Conservation (phyloP, 2,113 vertebrate species). For the Crotalus tigris region DNA sequence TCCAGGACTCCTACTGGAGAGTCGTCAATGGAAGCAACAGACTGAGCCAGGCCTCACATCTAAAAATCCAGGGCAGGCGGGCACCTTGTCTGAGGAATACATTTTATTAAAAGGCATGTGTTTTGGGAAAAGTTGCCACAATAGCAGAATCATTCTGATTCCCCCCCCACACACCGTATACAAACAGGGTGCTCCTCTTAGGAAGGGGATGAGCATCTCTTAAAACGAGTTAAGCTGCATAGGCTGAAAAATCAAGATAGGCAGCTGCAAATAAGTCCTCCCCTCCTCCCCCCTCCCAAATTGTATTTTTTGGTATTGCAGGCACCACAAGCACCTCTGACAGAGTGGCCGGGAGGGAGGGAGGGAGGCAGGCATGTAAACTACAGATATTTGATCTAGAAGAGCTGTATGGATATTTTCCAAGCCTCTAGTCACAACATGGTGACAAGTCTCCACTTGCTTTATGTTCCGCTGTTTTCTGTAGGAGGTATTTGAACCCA, state of each 20-base stretch:
- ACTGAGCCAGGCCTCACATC: background rate
- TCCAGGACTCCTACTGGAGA: background rate
- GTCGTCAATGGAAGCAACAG: background rate
- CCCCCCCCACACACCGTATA: fast-evolving
- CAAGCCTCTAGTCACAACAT: background rate
- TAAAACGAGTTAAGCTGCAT: background rate
- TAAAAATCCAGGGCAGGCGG: background rate
- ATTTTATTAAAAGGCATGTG: background rate
- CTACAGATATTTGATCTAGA: background rate
- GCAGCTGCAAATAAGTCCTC: background rate
- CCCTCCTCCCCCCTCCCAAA: background rate
- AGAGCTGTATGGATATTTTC: background rate
- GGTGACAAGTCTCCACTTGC: background rate
- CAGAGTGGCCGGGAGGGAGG: background rate
- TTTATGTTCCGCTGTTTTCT: background rate
- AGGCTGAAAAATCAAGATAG: background rate
- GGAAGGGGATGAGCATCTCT: background rate
- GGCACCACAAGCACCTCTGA: background rate
- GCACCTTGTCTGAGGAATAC: background rate
- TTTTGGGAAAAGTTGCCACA: background rate
- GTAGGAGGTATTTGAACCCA: no score
- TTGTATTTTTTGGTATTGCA: background rate
- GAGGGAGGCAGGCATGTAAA: background rate
- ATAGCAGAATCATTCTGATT: background rate
- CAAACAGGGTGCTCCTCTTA: background rate